Percentiles rank a stretch among this genome's conserved stretches.
These are phyloP conservation scores for Leptocoma aspasia DNA, from an alignment of 2,113 vertebrate species.

Conservation along the genomic window DNA sequence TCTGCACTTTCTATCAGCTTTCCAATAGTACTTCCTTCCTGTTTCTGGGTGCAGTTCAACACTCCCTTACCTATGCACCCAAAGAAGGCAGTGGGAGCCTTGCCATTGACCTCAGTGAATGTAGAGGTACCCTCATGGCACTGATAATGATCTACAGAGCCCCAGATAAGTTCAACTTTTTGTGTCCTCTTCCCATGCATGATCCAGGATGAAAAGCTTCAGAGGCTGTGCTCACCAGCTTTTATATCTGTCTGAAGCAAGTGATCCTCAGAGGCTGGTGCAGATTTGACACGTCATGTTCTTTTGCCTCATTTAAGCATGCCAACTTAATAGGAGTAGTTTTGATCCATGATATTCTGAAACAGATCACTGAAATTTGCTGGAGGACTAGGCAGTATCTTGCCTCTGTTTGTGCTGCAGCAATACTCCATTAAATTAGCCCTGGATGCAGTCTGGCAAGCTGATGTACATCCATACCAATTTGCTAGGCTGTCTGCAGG, in stretches of 20 bases:
- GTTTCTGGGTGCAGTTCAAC: neutral
- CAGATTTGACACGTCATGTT: neutral
- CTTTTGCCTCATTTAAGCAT: neutral
- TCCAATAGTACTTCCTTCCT: neutral
- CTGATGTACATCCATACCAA: slow-evolving; percentile 22
- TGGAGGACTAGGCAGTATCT: neutral
- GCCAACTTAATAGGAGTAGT: neutral
- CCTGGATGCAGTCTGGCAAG: neutral
- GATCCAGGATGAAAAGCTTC: neutral
- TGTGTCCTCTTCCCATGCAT: neutral
- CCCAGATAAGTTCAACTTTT: neutral
- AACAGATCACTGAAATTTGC: neutral
- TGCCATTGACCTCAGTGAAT: neutral
- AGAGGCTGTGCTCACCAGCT: neutral
- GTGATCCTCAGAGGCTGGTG: neutral
- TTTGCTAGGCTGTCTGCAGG: slow-evolving; percentile 13
- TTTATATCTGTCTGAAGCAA: neutral
- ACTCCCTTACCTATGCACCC: fast-evolving
- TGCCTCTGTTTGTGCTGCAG: neutral
- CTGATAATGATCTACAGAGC: neutral
- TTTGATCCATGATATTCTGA: neutral
- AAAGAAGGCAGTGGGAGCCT: neutral
- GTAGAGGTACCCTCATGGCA: neutral
- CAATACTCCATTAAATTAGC: neutral
- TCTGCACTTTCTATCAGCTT: neutral